Evolutionary conservation across 2,797 vertebrate species (phyloP).

Genomic region (Octomys mimax): DNA sequence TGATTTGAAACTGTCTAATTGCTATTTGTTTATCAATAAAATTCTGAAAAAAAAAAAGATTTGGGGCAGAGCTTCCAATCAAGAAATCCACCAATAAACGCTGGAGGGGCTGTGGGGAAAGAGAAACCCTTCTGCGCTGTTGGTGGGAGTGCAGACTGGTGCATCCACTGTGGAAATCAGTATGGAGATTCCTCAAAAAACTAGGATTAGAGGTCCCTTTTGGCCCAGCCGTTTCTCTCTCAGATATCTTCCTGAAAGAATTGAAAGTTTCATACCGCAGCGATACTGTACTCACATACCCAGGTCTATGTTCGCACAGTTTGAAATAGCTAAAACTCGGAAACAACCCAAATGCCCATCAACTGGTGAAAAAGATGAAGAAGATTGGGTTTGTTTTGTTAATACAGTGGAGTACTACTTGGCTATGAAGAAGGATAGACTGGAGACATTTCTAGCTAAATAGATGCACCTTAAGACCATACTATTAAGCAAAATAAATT

Average conservation of each 20-base stretch:
- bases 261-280: background rate
- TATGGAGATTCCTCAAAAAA: background rate
- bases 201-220: background rate
- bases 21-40: no score
- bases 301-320: background rate
- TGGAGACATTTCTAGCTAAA: no score
- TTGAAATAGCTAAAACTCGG: background rate
- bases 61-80: background rate
- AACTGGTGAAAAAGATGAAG: no score
- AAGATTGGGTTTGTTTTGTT: no score
- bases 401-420: no score
- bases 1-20: no score
- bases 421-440: no score
- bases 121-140: background rate
- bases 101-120: background rate
- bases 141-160: background rate
- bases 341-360: background rate
- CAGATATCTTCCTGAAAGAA: background rate
- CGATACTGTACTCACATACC: background rate
- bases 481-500: no score
- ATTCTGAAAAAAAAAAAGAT: no score
- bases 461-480: no score
- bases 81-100: background rate
- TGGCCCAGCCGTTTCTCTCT: background rate
- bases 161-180: background rate